Percentiles rank a stretch among this genome's conserved stretches.
phyloP scores from a whole-genome alignment of 2,113 vertebrate genomes.

The Cricetomys ansorgei region DNA sequence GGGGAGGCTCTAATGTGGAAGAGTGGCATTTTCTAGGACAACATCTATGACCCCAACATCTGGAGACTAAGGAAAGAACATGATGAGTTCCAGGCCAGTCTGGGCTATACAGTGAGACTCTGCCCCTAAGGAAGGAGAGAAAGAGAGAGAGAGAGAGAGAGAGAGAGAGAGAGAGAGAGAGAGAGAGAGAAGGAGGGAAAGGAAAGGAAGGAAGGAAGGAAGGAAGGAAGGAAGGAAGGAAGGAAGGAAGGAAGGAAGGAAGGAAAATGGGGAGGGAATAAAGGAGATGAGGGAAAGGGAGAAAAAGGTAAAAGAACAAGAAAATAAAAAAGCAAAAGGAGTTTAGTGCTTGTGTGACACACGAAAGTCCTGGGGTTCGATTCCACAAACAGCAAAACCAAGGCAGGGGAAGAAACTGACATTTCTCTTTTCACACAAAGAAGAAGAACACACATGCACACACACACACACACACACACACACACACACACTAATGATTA shows the following conservation, averaged over 20 bases:
- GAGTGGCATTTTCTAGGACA: background rate
- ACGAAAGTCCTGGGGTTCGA: background rate
- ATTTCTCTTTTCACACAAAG: background rate
- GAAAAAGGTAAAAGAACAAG: background rate
- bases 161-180: fast-evolving
- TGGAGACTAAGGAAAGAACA: background rate
- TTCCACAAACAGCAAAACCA: background rate
- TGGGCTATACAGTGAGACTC: background rate
- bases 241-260: too few relatives aligned
- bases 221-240: too few relatives aligned
- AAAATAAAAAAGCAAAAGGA: background rate
- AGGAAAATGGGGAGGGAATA: too few relatives aligned
- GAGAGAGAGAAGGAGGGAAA: too few relatives aligned
- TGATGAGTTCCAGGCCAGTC: background rate
- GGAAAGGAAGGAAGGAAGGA: too few relatives aligned
- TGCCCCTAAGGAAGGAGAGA: background rate
- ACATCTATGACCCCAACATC: background rate
- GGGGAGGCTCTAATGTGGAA: background rate
- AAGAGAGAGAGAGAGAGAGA: too few relatives aligned
- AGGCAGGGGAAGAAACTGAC: background rate
- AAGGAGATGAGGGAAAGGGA: too few relatives aligned
- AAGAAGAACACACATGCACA: background rate
- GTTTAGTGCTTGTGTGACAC: background rate
- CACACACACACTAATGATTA: background rate
- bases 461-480: background rate